phyloP scores from a whole-genome alignment of 2,113 vertebrate genomes.

The Copsychus sechellarum region DNA sequence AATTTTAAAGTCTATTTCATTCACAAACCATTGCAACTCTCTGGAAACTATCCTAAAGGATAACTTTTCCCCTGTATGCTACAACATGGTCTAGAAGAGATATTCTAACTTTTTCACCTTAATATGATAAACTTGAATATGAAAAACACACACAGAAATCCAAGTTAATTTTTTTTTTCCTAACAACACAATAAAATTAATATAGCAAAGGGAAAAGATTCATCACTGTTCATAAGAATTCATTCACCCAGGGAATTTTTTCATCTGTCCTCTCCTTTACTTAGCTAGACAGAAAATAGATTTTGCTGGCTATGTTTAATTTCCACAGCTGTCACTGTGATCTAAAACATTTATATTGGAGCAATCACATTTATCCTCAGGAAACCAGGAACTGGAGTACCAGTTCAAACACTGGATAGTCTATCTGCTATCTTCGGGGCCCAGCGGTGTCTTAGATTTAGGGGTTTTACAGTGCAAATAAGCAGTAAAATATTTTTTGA shows the following conservation, averaged over 20 bases:
- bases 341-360: constrained; percentile 57
- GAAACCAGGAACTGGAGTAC: neutral
- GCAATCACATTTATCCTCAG: constrained; percentile 32
- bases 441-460: neutral
- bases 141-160: neutral
- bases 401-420: neutral
- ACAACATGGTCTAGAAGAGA: neutral
- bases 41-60: neutral
- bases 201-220: constrained; percentile 4
- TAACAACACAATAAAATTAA: neutral
- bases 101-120: neutral
- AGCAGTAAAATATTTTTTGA: neutral
- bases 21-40: neutral
- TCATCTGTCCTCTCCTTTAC: constrained; percentile 40
- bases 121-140: neutral
- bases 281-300: constrained; percentile 51
- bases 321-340: constrained; percentile 54
- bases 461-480: neutral
- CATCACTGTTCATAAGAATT: constrained; percentile 16
- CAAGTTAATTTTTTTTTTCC: neutral
- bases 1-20: neutral
- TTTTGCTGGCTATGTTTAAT: constrained; percentile 55
- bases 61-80: neutral
- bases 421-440: neutral
- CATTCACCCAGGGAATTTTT: constrained; percentile 1